A percentile compares a stretch with the other conserved stretches of the same genome.
These are phyloP conservation scores for Aplodontia rufa DNA, from an alignment of 2,113 vertebrate genomes.

Conservation along the genomic window DNA sequence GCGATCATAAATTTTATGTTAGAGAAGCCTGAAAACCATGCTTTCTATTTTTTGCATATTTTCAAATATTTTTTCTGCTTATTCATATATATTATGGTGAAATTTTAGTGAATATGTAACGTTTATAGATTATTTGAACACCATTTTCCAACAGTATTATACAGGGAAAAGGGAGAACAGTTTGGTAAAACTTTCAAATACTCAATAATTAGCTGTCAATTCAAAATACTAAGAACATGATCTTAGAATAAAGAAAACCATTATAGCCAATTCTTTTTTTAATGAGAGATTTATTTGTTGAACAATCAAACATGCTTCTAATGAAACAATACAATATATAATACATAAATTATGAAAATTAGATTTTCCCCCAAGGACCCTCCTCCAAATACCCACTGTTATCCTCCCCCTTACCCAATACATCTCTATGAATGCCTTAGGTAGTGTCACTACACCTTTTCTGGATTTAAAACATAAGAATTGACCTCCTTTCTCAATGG, in stretches of 20 bases:
- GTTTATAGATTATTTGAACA: background rate
- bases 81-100: background rate
- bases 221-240: background rate
- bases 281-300: too few species aligned
- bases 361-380: too few species aligned
- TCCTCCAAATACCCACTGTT: too few species aligned
- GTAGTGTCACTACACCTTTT: too few species aligned
- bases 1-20: background rate
- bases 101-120: background rate
- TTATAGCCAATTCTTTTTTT: background rate
- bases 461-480: too few species aligned
- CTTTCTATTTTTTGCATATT: background rate
- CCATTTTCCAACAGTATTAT: background rate
- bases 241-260: background rate
- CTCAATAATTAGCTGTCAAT: background rate
- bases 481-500: too few species aligned
- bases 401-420: too few species aligned
- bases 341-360: too few species aligned
- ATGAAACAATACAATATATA: too few species aligned
- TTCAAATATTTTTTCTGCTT: conserved; percentile 12
- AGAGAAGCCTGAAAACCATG: background rate
- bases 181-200: conserved; percentile 20
- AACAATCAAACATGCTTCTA: too few species aligned
- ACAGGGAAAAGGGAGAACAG: background rate
- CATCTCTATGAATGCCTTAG: too few species aligned